Conservation (phyloP, 1,140 invertebrate genomes). For the Hycleus cichorii region DNA sequence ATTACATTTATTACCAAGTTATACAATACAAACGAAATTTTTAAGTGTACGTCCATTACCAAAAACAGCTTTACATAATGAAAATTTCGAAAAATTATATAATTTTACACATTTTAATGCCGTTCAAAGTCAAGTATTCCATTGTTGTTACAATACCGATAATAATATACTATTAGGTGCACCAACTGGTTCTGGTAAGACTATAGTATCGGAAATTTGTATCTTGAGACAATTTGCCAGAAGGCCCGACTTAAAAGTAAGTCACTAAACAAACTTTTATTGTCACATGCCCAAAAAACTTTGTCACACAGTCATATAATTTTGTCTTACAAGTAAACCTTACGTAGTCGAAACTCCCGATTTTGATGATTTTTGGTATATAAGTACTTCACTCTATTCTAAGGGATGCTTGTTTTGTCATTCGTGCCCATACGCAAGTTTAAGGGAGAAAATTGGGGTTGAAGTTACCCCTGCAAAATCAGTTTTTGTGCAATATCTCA, state of each 20-base stretch:
- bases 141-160: constrained; percentile 92
- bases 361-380: too few relatives aligned
- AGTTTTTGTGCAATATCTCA: too few relatives aligned
- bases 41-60: constrained; percentile 88
- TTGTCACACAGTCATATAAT: too few relatives aligned
- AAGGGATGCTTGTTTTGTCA: too few relatives aligned
- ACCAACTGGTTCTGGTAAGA: constrained; percentile 98
- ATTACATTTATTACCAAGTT: constrained; percentile 84
- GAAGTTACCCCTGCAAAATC: too few relatives aligned
- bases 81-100: constrained; percentile 74
- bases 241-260: constrained; percentile 67
- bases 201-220: constrained; percentile 94
- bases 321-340: too few relatives aligned
- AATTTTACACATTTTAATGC: constrained; percentile 96
- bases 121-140: constrained; percentile 98
- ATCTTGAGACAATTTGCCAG: constrained; percentile 90
- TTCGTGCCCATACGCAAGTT: too few relatives aligned
- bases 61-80: constrained; percentile 65
- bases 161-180: constrained; percentile 92
- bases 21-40: constrained; percentile 91
- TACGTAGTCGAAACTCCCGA: too few relatives aligned
- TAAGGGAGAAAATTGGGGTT: too few relatives aligned
- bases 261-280: too few relatives aligned
- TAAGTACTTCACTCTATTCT: too few relatives aligned
- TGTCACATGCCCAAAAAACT: too few relatives aligned